Conservation (phyloP, 1,140 invertebrate species). For the Drosophila willistoni region DNA sequence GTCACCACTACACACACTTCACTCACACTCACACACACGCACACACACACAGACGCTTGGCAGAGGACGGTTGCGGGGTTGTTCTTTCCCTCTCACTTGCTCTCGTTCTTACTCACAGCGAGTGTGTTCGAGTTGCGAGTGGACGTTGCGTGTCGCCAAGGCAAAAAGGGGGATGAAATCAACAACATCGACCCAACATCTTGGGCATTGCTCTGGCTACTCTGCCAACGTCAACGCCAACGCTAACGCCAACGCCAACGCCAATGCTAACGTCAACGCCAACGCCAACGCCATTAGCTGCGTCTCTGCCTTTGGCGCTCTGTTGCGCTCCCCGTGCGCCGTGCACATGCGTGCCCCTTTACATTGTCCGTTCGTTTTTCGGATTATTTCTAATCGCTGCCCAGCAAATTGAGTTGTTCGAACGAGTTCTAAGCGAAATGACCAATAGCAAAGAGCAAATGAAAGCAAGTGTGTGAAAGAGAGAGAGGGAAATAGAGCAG, state of each 20-base stretch:
- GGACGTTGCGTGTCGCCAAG: slow-evolving; percentile 57
- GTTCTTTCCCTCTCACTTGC: slow-evolving; percentile 42
- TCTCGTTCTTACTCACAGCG: neutral
- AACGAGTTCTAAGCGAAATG: neutral
- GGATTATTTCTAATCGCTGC: slow-evolving; percentile 43
- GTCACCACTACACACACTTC: slow-evolving; percentile 45
- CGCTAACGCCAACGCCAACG: slow-evolving; percentile 14
- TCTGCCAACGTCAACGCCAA: slow-evolving; percentile 20
- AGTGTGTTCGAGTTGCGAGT: slow-evolving; percentile 64
- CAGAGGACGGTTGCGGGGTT: slow-evolving; percentile 49
- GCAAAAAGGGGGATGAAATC: slow-evolving; percentile 74
- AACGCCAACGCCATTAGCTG: neutral
- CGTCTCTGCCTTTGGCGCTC: slow-evolving; percentile 45
- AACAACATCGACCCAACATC: slow-evolving; percentile 36
- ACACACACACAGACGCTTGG: slow-evolving; percentile 35
- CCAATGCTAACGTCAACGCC: slow-evolving; percentile 5
- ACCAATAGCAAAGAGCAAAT: no score
- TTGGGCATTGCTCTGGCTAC: slow-evolving; percentile 25
- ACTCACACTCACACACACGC: no score
- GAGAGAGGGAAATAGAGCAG: no score
- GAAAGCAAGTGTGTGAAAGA: no score
- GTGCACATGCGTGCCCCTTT: slow-evolving; percentile 20
- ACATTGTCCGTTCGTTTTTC: neutral
- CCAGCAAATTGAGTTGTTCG: slow-evolving; percentile 55
- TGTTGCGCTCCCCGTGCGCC: slow-evolving; percentile 10